Evolutionary conservation across 2,797 vertebrate genomes (phyloP).

Genomic region (Bryconaethiops microstoma): DNA sequence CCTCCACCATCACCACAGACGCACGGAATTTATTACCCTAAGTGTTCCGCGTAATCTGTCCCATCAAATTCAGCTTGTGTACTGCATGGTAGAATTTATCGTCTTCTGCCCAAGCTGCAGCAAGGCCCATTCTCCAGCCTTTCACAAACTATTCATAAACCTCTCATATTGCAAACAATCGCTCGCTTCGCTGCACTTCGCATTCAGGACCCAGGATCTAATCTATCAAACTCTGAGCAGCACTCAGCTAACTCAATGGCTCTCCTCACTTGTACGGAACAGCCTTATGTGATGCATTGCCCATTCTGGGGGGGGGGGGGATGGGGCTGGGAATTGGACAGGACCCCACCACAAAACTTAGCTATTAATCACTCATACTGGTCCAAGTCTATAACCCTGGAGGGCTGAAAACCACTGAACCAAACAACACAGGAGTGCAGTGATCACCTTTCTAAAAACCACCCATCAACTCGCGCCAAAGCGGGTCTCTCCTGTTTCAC

Average conservation of each 20-base stretch:
- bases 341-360: constrained; percentile 24
- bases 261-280: constrained; percentile 38
- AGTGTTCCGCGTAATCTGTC: constrained; percentile 15
- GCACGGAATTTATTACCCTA: constrained; percentile 12
- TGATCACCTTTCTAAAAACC: constrained; percentile 54
- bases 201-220: constrained; percentile 37
- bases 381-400: constrained; percentile 28
- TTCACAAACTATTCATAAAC: constrained; percentile 33
- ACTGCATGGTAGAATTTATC: constrained; percentile 14
- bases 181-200: constrained; percentile 27
- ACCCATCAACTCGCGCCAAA: constrained; percentile 41
- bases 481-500: constrained; percentile 19
- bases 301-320: constrained; percentile 1
- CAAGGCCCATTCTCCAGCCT: neutral
- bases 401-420: constrained; percentile 39
- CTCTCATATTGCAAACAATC: constrained; percentile 36
- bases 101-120: neutral
- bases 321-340: constrained; percentile 23
- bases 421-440: constrained; percentile 28
- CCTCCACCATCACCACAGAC: neutral
- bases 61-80: constrained; percentile 27
- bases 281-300: constrained; percentile 45
- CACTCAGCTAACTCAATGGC: constrained; percentile 29
- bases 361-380: constrained; percentile 50
- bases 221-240: constrained; percentile 44